phyloP scores from a whole-genome alignment of 2,888 invertebrate genomes.

The Phrixothrix hirtus region DNA sequence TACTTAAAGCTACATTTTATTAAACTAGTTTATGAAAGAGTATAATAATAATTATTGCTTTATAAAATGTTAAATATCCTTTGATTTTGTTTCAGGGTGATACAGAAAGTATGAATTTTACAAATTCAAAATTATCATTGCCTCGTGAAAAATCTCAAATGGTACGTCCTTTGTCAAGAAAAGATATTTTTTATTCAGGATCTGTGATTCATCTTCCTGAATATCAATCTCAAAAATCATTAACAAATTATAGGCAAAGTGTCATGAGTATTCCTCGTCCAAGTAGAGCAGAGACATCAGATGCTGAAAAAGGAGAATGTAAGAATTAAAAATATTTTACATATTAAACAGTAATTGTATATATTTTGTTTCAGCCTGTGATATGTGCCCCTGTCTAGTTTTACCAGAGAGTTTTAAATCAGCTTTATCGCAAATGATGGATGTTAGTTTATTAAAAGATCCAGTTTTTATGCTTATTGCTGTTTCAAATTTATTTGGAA shows the following conservation, averaged over 20 bases:
- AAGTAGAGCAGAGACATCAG: constrained; percentile 64
- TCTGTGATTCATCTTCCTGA: constrained; percentile 92
- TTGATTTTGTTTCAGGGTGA: constrained; percentile 49
- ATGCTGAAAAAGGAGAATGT: constrained; percentile 71
- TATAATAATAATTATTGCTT: too few relatives aligned
- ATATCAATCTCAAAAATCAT: constrained; percentile 88
- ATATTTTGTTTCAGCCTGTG: constrained; percentile 66
- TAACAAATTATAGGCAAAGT: constrained; percentile 88
- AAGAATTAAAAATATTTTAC: too few relatives aligned
- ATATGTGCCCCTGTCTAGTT: constrained; percentile 77
- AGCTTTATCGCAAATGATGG: constrained; percentile 87
- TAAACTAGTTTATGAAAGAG: too few relatives aligned
- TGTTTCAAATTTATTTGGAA: constrained; percentile 93
- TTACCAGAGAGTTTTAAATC: constrained; percentile 81
- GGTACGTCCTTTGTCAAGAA: constrained; percentile 88
- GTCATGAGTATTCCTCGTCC: constrained; percentile 83
- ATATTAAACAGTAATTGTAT: too few relatives aligned
- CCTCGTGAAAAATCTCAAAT: constrained; percentile 65
- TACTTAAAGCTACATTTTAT: too few relatives aligned
- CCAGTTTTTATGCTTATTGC: constrained; percentile 91
- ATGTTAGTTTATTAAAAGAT: constrained; percentile 83
- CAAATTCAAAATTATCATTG: constrained; percentile 68
- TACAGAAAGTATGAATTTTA: constrained; percentile 69
- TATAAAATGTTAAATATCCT: not conserved
- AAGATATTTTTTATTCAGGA: constrained; percentile 97